Evolutionary conservation across 2,113 vertebrate species (phyloP).

Genomic region (Pongo abelii): DNA sequence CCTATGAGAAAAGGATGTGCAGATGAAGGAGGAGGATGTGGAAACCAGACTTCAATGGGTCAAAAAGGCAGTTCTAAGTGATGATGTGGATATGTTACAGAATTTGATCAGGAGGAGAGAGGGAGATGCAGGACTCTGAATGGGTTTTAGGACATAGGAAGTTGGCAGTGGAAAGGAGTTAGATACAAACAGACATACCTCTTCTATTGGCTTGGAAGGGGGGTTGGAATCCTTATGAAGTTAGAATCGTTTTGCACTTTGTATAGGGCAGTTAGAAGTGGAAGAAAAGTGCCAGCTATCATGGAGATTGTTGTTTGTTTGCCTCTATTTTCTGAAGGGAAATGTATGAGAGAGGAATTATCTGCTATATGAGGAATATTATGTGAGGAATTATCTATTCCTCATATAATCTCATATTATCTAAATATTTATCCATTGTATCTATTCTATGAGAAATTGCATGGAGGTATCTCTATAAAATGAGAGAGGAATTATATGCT

Average conservation of each 20-base stretch:
- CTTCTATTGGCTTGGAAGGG: neutral
- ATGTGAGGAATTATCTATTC: neutral
- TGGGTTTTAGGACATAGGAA: neutral
- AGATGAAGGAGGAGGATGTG: neutral
- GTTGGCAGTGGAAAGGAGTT: neutral
- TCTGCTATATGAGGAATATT: neutral
- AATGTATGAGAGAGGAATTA: neutral
- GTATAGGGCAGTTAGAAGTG: neutral
- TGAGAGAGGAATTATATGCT: neutral
- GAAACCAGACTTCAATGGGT: neutral
- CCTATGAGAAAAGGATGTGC: neutral
- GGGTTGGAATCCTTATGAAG: neutral
- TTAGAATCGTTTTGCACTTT: neutral
- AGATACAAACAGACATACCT: neutral
- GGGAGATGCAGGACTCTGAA: neutral
- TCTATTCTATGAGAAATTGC: neutral
- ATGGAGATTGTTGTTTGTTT: neutral
- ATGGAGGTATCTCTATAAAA: neutral
- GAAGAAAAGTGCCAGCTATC: neutral
- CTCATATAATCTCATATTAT: neutral
- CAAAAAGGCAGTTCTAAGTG: neutral
- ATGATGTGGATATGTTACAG: neutral
- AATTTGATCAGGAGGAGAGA: neutral
- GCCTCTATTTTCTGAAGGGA: neutral
- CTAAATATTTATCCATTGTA: neutral